These are phyloP conservation scores for Corvus hawaiiensis DNA, from an alignment of 2,113 vertebrate species.

Conservation along the genomic window DNA sequence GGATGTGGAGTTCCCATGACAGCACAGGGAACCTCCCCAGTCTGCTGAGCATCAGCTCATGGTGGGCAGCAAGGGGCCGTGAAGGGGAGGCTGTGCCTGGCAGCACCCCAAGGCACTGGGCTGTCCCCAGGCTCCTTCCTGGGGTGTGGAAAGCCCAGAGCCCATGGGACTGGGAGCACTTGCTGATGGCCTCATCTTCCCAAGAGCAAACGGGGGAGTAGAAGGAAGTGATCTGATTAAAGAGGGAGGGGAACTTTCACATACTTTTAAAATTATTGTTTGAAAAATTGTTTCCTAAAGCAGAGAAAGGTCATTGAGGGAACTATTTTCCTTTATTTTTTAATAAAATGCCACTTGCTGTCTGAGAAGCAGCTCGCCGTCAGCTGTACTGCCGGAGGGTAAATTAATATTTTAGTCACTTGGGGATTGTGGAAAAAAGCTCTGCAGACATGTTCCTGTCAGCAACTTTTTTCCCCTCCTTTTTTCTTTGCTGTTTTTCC, in stretches of 20 bases:
- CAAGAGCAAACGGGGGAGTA: accelerated
- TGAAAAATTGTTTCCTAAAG: constrained; percentile 54
- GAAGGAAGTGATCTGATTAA: background rate
- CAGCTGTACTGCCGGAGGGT: constrained; percentile 82
- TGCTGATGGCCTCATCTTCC: accelerated
- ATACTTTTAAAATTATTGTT: constrained; percentile 24
- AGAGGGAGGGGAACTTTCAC: background rate
- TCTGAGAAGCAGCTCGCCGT: constrained; percentile 74
- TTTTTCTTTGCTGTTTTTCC: constrained; percentile 39
- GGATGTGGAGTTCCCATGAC: background rate
- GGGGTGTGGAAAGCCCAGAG: accelerated
- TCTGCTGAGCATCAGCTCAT: background rate
- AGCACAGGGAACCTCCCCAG: background rate
- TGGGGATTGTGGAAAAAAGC: constrained; percentile 76
- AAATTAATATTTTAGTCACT: constrained; percentile 97
- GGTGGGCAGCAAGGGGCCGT: accelerated
- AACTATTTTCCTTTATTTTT: constrained; percentile 70
- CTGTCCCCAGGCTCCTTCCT: background rate
- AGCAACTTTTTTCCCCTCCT: constrained; percentile 73
- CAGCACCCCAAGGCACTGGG: background rate
- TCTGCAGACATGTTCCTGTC: constrained; percentile 75
- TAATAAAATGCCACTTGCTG: constrained; percentile 89
- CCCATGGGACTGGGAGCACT: accelerated
- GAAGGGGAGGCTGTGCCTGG: background rate
- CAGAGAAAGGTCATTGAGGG: constrained; percentile 69